Base-by-base conservation (phyloP, 2,797 vertebrate genomes). In the Pipistrellus kuhlii region DNA sequence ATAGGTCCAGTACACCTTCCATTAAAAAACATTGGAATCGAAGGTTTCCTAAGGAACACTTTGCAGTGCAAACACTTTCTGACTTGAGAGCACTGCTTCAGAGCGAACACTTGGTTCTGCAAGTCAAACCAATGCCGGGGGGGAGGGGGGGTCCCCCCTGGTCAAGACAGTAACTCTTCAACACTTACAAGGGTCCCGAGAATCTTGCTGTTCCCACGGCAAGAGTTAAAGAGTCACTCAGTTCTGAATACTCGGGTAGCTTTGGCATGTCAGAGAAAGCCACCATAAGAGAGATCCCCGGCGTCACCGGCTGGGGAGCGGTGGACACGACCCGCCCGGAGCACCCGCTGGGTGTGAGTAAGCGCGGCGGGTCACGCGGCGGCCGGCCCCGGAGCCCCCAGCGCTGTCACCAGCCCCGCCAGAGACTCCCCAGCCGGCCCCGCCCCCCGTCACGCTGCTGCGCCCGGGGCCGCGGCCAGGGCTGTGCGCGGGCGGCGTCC, bases 171-270 rank as follows among this genome's bases (percentile, higher is more conserved):
- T 77, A 94, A 93, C 95, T 96, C 96, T 85, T 44, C 75, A 85
- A 91, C 96, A 97, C 97, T 97, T 96, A 97, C 97, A 97, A 5
- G 85, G 96, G 89, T 96, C 96, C 96, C 78, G 97, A 86, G 94
- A 97, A 94, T 95, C 96, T 94, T 97, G 94, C 97, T 95, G 96
- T 88, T 81, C 93, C 96, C 94, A 93, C 94, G 83, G 96, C 96
- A 94, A 97, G 94, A 87, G 95, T 90, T 89, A 91, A 88, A 95
- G 96, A 95, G 94, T 96, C 96, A 95, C 91, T 92, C 94, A 69
- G 78, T 46, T 97, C 96, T 85, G 96, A 96, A 83, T 95, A 97
- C 46, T 94, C 95, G 41, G 95, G 89, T 80, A 75, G 91, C 76
- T 97, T 97, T 69, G 95, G 97, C 97, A 97, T 97, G 93, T 96